These are phyloP conservation scores for Emys orbicularis DNA, from an alignment of 2,797 vertebrate species.

Conservation along the genomic window DNA sequence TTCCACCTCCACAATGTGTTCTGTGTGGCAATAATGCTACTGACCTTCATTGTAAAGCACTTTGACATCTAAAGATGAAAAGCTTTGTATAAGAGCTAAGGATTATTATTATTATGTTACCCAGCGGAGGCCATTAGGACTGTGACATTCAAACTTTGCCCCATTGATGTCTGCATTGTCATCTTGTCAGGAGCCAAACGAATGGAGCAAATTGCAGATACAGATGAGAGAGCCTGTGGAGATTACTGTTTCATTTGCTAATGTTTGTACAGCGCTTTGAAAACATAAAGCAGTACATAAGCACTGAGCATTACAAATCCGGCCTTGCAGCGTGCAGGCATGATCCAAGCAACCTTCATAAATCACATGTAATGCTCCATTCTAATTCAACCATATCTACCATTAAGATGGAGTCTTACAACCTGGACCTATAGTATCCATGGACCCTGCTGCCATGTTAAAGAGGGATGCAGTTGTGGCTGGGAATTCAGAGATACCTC, in stretches of 20 bases:
- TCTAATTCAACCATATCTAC: not conserved
- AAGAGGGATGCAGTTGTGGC: not conserved
- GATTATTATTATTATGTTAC: not conserved
- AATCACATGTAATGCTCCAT: not conserved
- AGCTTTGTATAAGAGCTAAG: not conserved
- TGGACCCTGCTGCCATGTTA: not conserved
- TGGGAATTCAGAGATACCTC: not conserved
- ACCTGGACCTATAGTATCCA: not conserved
- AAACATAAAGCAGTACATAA: not conserved
- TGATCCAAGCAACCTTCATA: not conserved
- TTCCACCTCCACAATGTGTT: not conserved
- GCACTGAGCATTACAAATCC: not conserved
- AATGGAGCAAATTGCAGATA: not conserved
- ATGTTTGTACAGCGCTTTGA: not conserved
- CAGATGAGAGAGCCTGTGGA: not conserved
- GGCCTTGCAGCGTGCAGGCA: not conserved
- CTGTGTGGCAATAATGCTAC: not conserved
- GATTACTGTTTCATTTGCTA: not conserved
- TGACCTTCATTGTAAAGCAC: not conserved
- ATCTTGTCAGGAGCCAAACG: not conserved
- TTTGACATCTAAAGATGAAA: not conserved
- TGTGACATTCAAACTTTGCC: not conserved
- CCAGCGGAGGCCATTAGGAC: not conserved
- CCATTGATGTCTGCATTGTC: not conserved
- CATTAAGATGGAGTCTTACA: not conserved